These are phyloP conservation scores for Julus scandinavius DNA, from an alignment of 2,888 invertebrate species.

Conservation along the genomic window DNA sequence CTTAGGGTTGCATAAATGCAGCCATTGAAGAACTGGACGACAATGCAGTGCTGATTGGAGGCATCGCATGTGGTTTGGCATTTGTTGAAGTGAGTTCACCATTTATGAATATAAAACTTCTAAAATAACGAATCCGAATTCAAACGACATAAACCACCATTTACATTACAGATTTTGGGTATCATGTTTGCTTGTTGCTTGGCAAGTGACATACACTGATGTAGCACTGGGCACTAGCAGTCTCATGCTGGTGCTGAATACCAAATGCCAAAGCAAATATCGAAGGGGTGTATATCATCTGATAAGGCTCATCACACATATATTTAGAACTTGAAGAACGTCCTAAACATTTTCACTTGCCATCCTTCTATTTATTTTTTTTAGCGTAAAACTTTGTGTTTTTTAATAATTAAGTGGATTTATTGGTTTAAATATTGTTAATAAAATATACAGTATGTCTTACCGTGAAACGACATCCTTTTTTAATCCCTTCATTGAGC, in stretches of 20 bases:
- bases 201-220: constrained; percentile 5
- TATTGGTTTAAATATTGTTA: not conserved
- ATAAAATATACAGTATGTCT: not conserved
- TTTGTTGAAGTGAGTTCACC: constrained; percentile 35
- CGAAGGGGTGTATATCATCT: not conserved
- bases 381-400: not conserved
- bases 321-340: not conserved
- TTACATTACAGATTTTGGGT: constrained; percentile 1
- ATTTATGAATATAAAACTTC: not conserved
- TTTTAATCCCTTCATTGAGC: not conserved
- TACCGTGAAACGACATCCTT: not conserved
- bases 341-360: not conserved
- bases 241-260: not conserved
- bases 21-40: constrained; percentile 13
- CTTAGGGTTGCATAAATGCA: not conserved
- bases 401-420: not conserved
- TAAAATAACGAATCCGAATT: not conserved
- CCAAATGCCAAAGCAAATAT: not conserved
- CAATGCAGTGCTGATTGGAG: constrained; percentile 45
- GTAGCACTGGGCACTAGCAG: not conserved
- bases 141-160: not conserved
- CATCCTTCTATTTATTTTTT: constrained; percentile 21
- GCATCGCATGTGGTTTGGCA: not conserved
- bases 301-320: not conserved
- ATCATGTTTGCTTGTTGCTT: constrained; percentile 19